These are phyloP conservation scores for Cygnus atratus DNA, from an alignment of 2,113 vertebrate genomes.

Conservation along the genomic window DNA sequence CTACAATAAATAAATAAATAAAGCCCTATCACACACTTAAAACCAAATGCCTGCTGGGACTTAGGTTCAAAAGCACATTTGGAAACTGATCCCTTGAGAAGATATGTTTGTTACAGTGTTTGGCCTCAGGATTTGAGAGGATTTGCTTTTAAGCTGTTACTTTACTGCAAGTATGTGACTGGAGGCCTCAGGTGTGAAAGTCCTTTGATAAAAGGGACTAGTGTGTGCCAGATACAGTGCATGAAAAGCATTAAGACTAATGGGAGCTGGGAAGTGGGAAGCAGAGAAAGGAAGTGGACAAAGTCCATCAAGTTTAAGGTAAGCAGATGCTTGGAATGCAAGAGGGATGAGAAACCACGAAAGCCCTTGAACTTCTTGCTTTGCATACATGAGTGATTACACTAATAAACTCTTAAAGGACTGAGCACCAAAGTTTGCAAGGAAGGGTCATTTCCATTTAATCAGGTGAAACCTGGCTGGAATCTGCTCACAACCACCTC, in stretches of 20 bases:
- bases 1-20: slow-evolving; percentile 42
- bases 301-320: slow-evolving; percentile 52
- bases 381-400: not conserved
- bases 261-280: not conserved
- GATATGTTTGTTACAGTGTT: slow-evolving; percentile 54
- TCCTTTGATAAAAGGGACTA: slow-evolving; percentile 68
- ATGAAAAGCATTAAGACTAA: slow-evolving; percentile 38
- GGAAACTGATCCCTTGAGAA: slow-evolving; percentile 52
- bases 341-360: slow-evolving; percentile 19
- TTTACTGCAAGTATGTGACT: slow-evolving; percentile 57
- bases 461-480: not conserved
- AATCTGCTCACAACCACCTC: not conserved
- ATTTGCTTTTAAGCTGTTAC: slow-evolving; percentile 66
- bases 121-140: slow-evolving; percentile 71
- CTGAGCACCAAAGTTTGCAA: not conserved
- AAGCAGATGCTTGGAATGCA: slow-evolving; percentile 50
- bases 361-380: slow-evolving; percentile 45
- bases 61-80: slow-evolving; percentile 65
- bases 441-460: not conserved
- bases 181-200: slow-evolving; percentile 76
- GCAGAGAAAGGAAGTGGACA: not conserved
- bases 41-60: slow-evolving; percentile 50
- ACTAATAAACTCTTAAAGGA: not conserved
- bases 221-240: slow-evolving; percentile 8
- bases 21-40: slow-evolving; percentile 3